phyloP scores from a whole-genome alignment of 1,140 invertebrate genomes.

The Oryctes rhinoceros region DNA sequence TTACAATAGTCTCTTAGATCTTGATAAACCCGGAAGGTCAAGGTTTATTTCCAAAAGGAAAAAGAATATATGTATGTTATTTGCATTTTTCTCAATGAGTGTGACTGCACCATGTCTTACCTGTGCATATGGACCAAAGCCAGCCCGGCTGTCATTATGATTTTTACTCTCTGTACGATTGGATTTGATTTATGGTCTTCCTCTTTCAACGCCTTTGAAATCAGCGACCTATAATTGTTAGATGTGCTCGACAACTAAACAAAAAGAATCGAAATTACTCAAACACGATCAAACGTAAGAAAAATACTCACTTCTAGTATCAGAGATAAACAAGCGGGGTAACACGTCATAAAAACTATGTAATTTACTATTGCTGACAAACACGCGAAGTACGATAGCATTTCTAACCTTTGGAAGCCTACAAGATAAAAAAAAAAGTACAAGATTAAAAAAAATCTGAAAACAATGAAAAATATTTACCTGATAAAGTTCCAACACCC shows the following conservation, averaged over 20 bases:
- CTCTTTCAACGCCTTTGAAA: conserved; percentile 60
- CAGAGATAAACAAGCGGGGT: conserved; percentile 91
- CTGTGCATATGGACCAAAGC: conserved; percentile 68
- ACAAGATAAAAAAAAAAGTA: neutral
- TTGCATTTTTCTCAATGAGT: conserved; percentile 29
- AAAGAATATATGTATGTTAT: neutral
- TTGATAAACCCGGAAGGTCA: conserved; percentile 38
- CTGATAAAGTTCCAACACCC: conserved; percentile 91
- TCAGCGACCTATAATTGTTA: conserved; percentile 54
- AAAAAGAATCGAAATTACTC: neutral
- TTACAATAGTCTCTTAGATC: conserved; percentile 16
- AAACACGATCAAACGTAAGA: neutral
- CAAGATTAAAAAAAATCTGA: no score
- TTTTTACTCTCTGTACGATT: conserved; percentile 91
- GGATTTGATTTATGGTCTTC: conserved; percentile 92
- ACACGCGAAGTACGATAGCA: conserved; percentile 91
- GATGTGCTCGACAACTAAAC: conserved; percentile 53
- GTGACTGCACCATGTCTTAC: conserved; percentile 51
- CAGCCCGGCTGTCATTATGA: conserved; percentile 91
- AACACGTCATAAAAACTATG: conserved; percentile 96
- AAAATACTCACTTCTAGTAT: conserved; percentile 70
- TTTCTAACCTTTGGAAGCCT: conserved; percentile 79
- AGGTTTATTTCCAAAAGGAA: neutral
- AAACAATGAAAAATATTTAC: conserved; percentile 49
- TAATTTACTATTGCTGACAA: conserved; percentile 94